Conservation (phyloP, 2,888 invertebrate genomes). For the Oscheius sp. region DNA sequence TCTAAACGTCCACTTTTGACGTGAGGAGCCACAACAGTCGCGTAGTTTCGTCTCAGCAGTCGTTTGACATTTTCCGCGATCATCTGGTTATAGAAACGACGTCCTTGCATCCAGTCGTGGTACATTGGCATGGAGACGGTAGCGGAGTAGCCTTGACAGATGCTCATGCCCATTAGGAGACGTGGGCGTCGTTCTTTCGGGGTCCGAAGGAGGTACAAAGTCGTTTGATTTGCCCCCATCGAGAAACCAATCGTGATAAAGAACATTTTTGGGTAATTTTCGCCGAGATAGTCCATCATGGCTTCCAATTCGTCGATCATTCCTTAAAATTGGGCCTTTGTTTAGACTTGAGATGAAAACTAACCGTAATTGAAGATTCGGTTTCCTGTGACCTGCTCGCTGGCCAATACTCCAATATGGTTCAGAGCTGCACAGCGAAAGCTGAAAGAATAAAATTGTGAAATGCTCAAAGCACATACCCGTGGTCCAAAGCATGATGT, state of each 20-base stretch:
- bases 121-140: slow-evolving; percentile 79
- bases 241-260: slow-evolving; percentile 90
- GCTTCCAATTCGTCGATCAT: slow-evolving; percentile 88
- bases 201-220: slow-evolving; percentile 89
- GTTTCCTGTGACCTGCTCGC: slow-evolving; percentile 87
- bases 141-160: slow-evolving; percentile 94
- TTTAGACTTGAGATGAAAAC: background rate
- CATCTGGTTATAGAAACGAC: slow-evolving; percentile 83
- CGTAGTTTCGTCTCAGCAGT: slow-evolving; percentile 86
- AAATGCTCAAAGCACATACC: slow-evolving; percentile 1
- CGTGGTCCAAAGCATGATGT: slow-evolving; percentile 89
- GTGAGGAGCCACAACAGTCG: slow-evolving; percentile 75
- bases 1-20: slow-evolving; percentile 63
- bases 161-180: slow-evolving; percentile 82
- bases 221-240: slow-evolving; percentile 90
- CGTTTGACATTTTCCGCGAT: slow-evolving; percentile 92
- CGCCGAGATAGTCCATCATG: slow-evolving; percentile 84
- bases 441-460: slow-evolving; percentile 78
- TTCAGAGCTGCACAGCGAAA: slow-evolving; percentile 92
- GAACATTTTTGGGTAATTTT: slow-evolving; percentile 80
- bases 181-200: slow-evolving; percentile 72
- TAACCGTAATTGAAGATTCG: slow-evolving; percentile 92
- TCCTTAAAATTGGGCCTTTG: slow-evolving; percentile 77
- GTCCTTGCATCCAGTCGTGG: slow-evolving; percentile 38
- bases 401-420: slow-evolving; percentile 88